These are phyloP conservation scores for Serranus cabrilla DNA, from an alignment of 2,797 vertebrate species.

Conservation along the genomic window DNA sequence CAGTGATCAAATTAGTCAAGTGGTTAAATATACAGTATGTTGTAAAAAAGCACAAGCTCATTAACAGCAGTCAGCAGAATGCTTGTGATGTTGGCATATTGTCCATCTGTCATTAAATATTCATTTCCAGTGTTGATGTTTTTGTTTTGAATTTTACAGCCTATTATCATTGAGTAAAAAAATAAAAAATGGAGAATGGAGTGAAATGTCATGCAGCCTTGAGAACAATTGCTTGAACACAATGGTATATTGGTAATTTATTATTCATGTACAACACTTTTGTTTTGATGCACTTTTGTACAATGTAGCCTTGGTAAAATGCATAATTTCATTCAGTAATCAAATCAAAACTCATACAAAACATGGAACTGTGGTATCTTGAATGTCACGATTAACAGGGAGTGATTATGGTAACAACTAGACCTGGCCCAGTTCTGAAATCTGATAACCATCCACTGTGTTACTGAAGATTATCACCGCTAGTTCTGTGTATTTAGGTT, in stretches of 20 bases:
- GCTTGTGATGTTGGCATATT: constrained; percentile 44
- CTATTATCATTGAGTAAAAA: constrained; percentile 20
- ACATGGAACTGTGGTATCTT: background rate
- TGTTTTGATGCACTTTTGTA: constrained; percentile 9
- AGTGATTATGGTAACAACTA: background rate
- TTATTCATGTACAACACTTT: background rate
- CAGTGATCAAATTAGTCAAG: constrained; percentile 58
- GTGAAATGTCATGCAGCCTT: constrained; percentile 30
- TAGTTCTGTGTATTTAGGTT: constrained; percentile 16
- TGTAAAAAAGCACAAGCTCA: constrained; percentile 42
- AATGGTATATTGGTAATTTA: background rate
- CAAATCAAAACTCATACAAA: background rate
- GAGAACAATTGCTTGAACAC: constrained; percentile 23
- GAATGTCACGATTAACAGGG: background rate
- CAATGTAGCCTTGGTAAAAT: background rate
- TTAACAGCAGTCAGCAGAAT: constrained; percentile 47
- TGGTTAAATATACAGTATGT: constrained; percentile 32
- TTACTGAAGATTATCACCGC: constrained; percentile 12
- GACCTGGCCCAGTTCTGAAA: background rate
- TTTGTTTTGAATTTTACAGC: constrained; percentile 56
- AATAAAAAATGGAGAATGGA: constrained; percentile 32
- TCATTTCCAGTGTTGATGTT: constrained; percentile 32
- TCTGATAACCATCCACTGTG: constrained; percentile 6
- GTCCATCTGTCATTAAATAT: constrained; percentile 50
- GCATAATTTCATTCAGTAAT: background rate